Evolutionary conservation across 2,113 vertebrate species (phyloP), one percentile per base, ranked within the genome.

Genomic region (Dipodomys stephensi): DNA sequence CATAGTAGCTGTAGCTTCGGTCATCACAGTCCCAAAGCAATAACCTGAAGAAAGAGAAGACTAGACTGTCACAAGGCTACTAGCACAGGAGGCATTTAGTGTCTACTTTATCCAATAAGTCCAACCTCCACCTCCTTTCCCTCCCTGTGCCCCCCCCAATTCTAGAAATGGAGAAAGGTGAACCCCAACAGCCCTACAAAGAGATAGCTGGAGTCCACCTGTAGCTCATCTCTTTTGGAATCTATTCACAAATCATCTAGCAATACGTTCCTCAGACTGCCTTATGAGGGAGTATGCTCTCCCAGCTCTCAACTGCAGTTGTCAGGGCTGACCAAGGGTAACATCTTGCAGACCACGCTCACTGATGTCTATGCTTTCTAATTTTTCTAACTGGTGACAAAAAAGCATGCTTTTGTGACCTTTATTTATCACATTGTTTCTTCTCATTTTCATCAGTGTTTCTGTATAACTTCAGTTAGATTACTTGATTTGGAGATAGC

Each of bases 1-100:
- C 98, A 80, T 99, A 99, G 96, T 99, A 99, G 87, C 99, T 99
- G 95, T 99, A 99, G 96, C 99, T 99, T 44, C 99, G 98, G 84
- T 99, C 99, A 46, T 99, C 99, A 95, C 99, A 99, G 98, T 99
- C 99, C 99, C 99, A 99, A 79, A 99, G 98, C 6, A 99, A 97
- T 90, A 99, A 98, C 98, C 99, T 99, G 96, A 7, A 49, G 27
- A 94, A 39, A 81, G 82, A 92, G 18, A 57, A 57, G 53, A 57
- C 53, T 13, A 57, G 53, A 16, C 53, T 60, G 46, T 86, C 30
- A 27, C 18, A 28, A 57, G 53, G 53, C 53, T 57, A 57, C 53
- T 18, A 16, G 53, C 53, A 13, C 53, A 27, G 3, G 13, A 6
- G 71, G 25, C 10, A 57, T 12, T 23, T 11, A 10, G 2, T 32